Conservation (phyloP, 2,113 vertebrate genomes). For the Lota lota region DNA sequence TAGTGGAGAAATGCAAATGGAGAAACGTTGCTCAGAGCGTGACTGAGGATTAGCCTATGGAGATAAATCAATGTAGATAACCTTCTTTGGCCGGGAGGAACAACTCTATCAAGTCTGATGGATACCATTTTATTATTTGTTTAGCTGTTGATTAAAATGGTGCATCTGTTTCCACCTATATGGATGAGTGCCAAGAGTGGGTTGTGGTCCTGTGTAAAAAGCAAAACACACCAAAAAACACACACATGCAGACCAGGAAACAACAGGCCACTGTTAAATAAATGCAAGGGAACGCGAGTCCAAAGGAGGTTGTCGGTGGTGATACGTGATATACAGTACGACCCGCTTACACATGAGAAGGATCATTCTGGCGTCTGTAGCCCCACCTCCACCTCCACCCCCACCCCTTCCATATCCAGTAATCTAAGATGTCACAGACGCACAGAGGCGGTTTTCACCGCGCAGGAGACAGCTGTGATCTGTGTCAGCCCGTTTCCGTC, state of each 20-base stretch:
- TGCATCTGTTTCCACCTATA: background rate
- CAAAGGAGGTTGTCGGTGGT: too few relatives aligned
- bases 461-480: constrained; percentile 62
- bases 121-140: background rate
- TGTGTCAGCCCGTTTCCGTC: constrained; percentile 70
- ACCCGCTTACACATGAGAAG: constrained; percentile 15
- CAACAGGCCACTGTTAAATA: too few relatives aligned
- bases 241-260: too few relatives aligned
- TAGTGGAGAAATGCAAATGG: background rate
- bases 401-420: constrained; percentile 17
- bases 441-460: constrained; percentile 44
- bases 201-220: too few relatives aligned
- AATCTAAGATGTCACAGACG: constrained; percentile 62
- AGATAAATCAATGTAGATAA: background rate
- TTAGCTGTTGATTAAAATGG: background rate
- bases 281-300: too few relatives aligned
- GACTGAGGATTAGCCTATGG: background rate
- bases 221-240: background rate
- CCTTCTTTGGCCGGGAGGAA: background rate
- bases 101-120: background rate
- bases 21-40: background rate
- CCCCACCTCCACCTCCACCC: constrained; percentile 11
- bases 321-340: too few relatives aligned
- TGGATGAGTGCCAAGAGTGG: too few relatives aligned
- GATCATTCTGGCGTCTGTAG: constrained; percentile 30